A percentile compares a stretch with the other conserved stretches of the same genome.
Conservation (phyloP, 2,888 invertebrate genomes). For the Melitaea athalia region DNA sequence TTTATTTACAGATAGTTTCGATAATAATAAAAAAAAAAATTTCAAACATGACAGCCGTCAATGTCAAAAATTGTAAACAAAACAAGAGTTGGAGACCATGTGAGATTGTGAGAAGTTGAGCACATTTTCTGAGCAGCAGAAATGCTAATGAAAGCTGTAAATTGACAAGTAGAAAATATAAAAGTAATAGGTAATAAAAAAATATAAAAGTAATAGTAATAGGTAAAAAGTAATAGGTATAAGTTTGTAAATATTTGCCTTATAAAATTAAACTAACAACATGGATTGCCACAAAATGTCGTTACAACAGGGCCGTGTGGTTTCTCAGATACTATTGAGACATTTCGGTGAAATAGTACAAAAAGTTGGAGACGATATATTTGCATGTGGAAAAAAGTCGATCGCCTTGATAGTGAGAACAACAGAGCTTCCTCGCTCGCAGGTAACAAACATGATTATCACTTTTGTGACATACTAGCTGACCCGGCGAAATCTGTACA, state of each 20-base stretch:
- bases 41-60: background rate
- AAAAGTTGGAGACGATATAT: slow-evolving; percentile 87
- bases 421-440: slow-evolving; percentile 75
- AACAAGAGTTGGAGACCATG: slow-evolving; percentile 9
- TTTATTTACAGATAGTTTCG: too few species aligned
- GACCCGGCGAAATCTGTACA: too few species aligned
- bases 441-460: slow-evolving; percentile 52
- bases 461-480: too few species aligned
- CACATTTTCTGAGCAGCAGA: background rate
- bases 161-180: slow-evolving; percentile 25
- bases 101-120: too few species aligned
- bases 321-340: slow-evolving; percentile 87
- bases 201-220: background rate
- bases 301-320: slow-evolving; percentile 85
- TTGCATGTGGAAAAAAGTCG: slow-evolving; percentile 86
- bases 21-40: background rate
- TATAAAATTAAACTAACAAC: too few species aligned
- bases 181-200: too few species aligned
- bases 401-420: slow-evolving; percentile 84
- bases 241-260: background rate
- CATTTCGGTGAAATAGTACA: slow-evolving; percentile 91
- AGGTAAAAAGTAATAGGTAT: too few species aligned
- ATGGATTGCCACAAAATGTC: slow-evolving; percentile 81
- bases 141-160: background rate
- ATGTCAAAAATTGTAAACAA: slow-evolving; percentile 26